These are phyloP conservation scores for Strigamia transsilvanica DNA, from an alignment of 2,888 invertebrate species.

Conservation along the genomic window DNA sequence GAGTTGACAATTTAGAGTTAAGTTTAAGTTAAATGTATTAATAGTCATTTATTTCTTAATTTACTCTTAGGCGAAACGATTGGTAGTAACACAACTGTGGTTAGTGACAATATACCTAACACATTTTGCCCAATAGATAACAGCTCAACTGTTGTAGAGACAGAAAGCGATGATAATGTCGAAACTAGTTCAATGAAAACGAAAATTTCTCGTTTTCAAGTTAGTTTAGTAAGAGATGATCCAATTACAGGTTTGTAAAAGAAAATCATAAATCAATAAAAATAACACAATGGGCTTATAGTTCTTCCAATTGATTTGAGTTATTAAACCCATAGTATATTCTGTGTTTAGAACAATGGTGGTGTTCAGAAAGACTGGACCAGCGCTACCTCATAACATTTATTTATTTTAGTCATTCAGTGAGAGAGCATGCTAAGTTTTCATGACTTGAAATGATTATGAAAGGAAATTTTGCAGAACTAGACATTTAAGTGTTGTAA, in stretches of 20 bases:
- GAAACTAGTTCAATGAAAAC: conserved; percentile 57
- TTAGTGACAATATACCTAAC: background rate
- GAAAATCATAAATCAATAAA: background rate
- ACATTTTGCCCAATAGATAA: conserved; percentile 50
- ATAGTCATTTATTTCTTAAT: background rate
- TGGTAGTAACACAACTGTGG: background rate
- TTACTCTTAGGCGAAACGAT: background rate
- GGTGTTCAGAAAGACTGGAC: too few relatives aligned
- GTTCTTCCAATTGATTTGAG: too few relatives aligned
- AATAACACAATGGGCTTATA: too few relatives aligned
- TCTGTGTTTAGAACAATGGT: too few relatives aligned
- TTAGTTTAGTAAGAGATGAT: conserved; percentile 65
- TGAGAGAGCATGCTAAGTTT: too few relatives aligned
- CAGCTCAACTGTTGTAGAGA: background rate
- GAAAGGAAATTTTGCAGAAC: too few relatives aligned
- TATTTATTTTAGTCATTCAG: too few relatives aligned
- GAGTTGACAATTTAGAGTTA: conserved; percentile 60
- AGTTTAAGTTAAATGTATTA: conserved; percentile 50
- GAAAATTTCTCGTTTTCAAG: conserved; percentile 68
- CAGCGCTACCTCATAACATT: too few relatives aligned
- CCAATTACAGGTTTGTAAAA: conserved; percentile 54
- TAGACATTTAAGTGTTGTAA: too few relatives aligned
- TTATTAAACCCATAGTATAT: too few relatives aligned
- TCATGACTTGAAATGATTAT: too few relatives aligned
- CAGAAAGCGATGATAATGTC: background rate